Base-by-base conservation (phyloP, 2,888 invertebrate species). In the Blastobasis adustella region DNA sequence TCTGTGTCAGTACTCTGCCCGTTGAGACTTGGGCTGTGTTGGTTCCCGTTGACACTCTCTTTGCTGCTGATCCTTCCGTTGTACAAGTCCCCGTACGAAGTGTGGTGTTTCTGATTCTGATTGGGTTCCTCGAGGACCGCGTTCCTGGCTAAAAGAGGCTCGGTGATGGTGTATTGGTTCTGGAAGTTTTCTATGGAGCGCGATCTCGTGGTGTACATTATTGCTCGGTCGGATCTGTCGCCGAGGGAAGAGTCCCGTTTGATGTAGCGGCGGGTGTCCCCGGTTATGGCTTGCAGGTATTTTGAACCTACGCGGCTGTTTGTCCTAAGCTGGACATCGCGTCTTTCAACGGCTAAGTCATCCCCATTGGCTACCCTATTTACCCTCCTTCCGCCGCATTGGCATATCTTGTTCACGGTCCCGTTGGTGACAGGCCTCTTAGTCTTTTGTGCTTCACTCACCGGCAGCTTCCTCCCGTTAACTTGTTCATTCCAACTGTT, bases 401-500 rank as follows among this genome's bases (percentile, higher is more conserved):
- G 82, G 71, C 88, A 88, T 70, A 54, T 45, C 61, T 79, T 79
- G 54, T 63, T 74, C 64, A 79, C 82, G 59, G 71, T 76, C 69
- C 85, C 84, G 75, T 83, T 86, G 71, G 75, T 73, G 58, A 80
- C 74, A 72, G 80, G 75, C 74, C 81, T 83, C 72, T 82, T 87
- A 79, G 78, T 84, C 79, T 86, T 88, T 88, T 88, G 88, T 87
- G 87, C 87, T 80, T 88, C 88, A 82, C 82, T 86, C 64, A 79
- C 74, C 76, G 85, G 84, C 84, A 89, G 83, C 82, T 84, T 89
- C 79, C 85, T 80, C 66, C 76, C 79, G 80, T 77, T 82, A 67
- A 77, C 72, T 79, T 89, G 88, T 79, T 89, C 89, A 89, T 89
- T 89, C 89, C 89, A 89, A 88, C 89, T 89, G 86, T 51, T 51